phyloP scores from a whole-genome alignment of 2,797 vertebrate species.

The Aselliscus stoliczkanus region DNA sequence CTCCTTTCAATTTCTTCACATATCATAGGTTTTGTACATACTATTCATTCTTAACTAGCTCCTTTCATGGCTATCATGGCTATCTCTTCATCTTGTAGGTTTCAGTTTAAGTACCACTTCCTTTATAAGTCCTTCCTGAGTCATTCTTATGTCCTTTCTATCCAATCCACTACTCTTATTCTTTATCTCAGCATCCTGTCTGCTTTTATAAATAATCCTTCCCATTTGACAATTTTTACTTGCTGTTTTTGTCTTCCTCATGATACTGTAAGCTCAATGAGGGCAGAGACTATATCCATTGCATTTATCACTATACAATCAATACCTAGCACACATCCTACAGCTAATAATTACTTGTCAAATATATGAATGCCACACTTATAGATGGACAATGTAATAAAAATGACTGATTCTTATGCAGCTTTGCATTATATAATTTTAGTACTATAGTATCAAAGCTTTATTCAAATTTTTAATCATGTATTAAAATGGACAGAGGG shows the following conservation, averaged over 20 bases:
- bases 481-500: conserved; percentile 13
- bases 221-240: not conserved
- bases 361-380: conserved; percentile 1
- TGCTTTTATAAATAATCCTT: not conserved
- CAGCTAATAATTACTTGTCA: not conserved
- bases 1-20: conserved; percentile 14
- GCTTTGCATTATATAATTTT: not conserved
- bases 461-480: not conserved
- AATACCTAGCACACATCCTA: not conserved
- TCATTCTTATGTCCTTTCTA: not conserved
- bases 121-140: not conserved
- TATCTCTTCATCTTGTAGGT: not conserved
- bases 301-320: not conserved
- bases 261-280: not conserved
- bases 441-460: not conserved
- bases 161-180: not conserved
- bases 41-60: not conserved
- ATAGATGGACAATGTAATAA: not conserved
- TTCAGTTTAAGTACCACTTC: not conserved
- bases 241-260: not conserved
- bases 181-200: not conserved
- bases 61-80: not conserved
- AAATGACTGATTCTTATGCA: not conserved
- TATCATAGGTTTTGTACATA: not conserved
- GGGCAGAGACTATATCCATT: not conserved